A percentile compares a stretch with the other conserved stretches of the same genome.
Conservation (phyloP, 2,797 vertebrate species). For the Arrhamphus sclerolepis region DNA sequence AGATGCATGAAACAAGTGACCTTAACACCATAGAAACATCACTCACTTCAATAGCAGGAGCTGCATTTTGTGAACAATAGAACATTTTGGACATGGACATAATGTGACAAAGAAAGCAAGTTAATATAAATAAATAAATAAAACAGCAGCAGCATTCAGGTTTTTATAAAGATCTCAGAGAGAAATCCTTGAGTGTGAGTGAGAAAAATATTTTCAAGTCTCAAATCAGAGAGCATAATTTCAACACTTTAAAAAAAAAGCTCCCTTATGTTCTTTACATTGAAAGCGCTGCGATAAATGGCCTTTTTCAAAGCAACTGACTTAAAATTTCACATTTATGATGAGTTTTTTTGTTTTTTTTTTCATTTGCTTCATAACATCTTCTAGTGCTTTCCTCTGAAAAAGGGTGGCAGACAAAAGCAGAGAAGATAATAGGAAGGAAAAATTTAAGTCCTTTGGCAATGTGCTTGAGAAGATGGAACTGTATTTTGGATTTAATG, state of each 20-base stretch:
- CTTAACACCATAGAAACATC: no score
- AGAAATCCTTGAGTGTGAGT: slow-evolving; percentile 1
- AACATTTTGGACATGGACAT: no score
- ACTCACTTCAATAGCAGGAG: no score
- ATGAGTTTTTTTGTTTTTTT: slow-evolving; percentile 9
- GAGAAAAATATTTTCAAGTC: background rate
- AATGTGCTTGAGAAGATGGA: slow-evolving; percentile 8
- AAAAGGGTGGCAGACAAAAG: slow-evolving; percentile 26
- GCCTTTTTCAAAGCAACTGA: slow-evolving; percentile 3
- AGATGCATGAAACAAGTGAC: no score
- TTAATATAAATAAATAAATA: background rate
- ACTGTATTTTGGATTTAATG: background rate
- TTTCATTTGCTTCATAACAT: slow-evolving; percentile 6
- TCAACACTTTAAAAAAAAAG: background rate
- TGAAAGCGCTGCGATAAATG: slow-evolving; percentile 21
- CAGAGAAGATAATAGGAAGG: background rate
- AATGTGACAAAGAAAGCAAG: no score
- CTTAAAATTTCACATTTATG: slow-evolving; percentile 17
- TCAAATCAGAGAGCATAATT: background rate
- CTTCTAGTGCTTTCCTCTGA: slow-evolving; percentile 12
- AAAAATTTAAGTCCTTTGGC: slow-evolving; percentile 15
- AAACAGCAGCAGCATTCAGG: no score
- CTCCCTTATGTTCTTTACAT: slow-evolving; percentile 11
- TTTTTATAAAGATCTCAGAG: background rate
- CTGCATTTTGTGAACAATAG: no score